These are phyloP conservation scores for Meteorus cinctellus DNA, from an alignment of 2,888 invertebrate genomes.

Conservation along the genomic window DNA sequence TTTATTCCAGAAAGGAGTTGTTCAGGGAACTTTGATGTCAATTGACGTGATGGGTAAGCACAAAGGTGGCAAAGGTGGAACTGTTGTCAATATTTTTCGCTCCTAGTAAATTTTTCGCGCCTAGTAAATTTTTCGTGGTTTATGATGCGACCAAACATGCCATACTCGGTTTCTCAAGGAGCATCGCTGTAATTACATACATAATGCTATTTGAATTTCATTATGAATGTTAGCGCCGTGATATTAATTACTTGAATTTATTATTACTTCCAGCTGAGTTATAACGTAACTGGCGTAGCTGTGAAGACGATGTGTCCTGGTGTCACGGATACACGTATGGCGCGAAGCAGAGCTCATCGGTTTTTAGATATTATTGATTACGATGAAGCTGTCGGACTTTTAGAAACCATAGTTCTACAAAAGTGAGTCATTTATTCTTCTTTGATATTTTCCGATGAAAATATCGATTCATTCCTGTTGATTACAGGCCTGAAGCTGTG, in stretches of 20 bases:
- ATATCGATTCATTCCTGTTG: too few species aligned
- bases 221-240: background rate
- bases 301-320: conserved; percentile 69
- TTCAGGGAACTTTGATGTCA: conserved; percentile 69
- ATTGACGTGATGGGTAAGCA: conserved; percentile 72
- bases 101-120: too few species aligned
- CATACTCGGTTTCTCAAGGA: conserved; percentile 61
- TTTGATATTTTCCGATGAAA: too few species aligned
- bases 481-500: conserved; percentile 51
- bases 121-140: conserved; percentile 75
- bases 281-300: conserved; percentile 64
- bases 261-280: conserved; percentile 52
- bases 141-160: conserved; percentile 76
- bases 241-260: background rate
- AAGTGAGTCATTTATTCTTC: background rate
- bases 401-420: background rate
- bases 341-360: conserved; percentile 45
- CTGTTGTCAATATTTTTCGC: conserved; percentile 78
- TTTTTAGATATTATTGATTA: conserved; percentile 8
- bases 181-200: background rate
- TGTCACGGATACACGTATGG: conserved; percentile 61
- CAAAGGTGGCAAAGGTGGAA: conserved; percentile 76
- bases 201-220: conserved; percentile 23
- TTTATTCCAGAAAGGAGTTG: conserved; percentile 66
- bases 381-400: background rate